phyloP scores from a whole-genome alignment of 2,113 vertebrate species.

The Sebastes schlegelii region DNA sequence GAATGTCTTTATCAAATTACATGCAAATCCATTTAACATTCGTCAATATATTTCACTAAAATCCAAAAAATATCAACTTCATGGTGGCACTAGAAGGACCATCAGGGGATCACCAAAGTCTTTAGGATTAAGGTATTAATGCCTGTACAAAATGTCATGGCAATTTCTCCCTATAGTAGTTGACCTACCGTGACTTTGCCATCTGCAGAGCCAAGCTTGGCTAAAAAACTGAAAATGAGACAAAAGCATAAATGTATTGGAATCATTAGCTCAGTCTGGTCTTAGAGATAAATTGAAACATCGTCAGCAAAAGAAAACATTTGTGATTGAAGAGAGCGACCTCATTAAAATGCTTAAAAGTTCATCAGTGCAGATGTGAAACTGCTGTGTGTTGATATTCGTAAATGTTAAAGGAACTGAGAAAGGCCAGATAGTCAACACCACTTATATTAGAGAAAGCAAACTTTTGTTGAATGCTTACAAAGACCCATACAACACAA shows the following conservation, averaged over 20 bases:
- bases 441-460: not conserved
- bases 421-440: not conserved
- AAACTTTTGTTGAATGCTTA: not conserved
- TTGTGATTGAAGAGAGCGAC: not conserved
- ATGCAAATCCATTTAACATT: not conserved
- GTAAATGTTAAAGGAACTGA: not conserved
- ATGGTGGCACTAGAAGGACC: not conserved
- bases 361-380: not conserved
- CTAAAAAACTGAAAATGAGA: not conserved
- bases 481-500: not conserved
- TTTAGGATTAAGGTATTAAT: not conserved
- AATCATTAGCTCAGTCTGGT: not conserved
- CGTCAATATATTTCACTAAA: no score
- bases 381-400: not conserved
- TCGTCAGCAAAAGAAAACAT: constrained; percentile 5
- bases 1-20: not conserved
- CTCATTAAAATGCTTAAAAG: constrained; percentile 8
- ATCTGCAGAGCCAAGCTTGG: not conserved
- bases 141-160: not conserved
- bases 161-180: no score
- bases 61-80: not conserved
- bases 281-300: not conserved
- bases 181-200: no score
- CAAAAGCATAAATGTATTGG: not conserved
- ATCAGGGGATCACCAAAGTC: not conserved